Evolutionary conservation across 2,888 invertebrate species (phyloP), one percentile per base, ranked within the genome.

Genomic region (Ptilodon capucinus): DNA sequence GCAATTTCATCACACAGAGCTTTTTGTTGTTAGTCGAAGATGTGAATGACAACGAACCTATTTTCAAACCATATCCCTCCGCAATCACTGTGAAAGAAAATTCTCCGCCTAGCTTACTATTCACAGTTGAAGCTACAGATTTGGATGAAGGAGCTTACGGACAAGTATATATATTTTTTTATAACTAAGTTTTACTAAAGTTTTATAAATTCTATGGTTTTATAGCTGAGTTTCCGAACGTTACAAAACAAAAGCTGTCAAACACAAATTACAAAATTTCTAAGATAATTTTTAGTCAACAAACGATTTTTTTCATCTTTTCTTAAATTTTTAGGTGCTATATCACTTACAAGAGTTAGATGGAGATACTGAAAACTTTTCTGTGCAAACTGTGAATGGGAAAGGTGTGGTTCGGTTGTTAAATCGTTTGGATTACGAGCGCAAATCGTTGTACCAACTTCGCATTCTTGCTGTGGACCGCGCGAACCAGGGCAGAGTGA

Each of bases 71-170:
- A 16, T 97, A 97, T 86, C 96, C 95, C 67, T 94, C 96, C 38
- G 95, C 97, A 43, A 92, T 98, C 56, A 94, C 94, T 48, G 92
- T 98, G 34, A 93, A 94, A 49, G 98, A 98, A 90, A 94, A 97
- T 80, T 94, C 95, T 43, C 84, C 92, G 5, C 95, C 96, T 0
- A 94, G 95, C 14, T 91, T 96, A 50, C 86, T 97, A 40, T 92
- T 95, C 11, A 95, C 95, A 1, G 93, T 98, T 19, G 97, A 97
- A 86, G 98, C 97, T 9, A 95, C 94, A 4, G 98, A 98, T 81
- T 93, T 94, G 42, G 98, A 98, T 76, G 97, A 97, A 86, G 98
- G 98, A 40, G 95, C 97, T 32, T 97, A 97, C 71, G 97, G 97
- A 35, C 97, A 98, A 92, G 96, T 93, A 84, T 19, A n/a, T n/a